phyloP scores from a whole-genome alignment of 2,888 invertebrate genomes.

The Nysson spinosus region DNA sequence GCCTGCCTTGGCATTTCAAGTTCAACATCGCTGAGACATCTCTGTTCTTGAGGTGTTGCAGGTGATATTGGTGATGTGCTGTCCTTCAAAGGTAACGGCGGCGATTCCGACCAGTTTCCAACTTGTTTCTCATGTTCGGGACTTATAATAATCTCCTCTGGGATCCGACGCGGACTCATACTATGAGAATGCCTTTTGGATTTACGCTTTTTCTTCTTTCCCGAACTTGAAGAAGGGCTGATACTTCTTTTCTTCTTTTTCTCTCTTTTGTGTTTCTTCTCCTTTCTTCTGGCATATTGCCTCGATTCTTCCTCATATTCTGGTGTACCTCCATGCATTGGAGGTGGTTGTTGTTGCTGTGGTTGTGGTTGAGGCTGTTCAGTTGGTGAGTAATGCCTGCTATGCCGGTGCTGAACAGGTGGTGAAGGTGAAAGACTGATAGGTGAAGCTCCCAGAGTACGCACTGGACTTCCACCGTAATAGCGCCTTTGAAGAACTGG shows the following conservation, averaged over 20 bases:
- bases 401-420: slow-evolving; percentile 66
- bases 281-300: slow-evolving; percentile 72
- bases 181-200: slow-evolving; percentile 83
- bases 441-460: slow-evolving; percentile 75
- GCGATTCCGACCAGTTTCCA: slow-evolving; percentile 78
- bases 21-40: slow-evolving; percentile 74
- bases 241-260: slow-evolving; percentile 85
- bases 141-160: slow-evolving; percentile 67
- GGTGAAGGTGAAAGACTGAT: slow-evolving; percentile 79
- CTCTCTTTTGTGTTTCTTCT: slow-evolving; percentile 81
- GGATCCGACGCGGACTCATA: slow-evolving; percentile 79
- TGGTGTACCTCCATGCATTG: slow-evolving; percentile 55
- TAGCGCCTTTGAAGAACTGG: slow-evolving; percentile 69
- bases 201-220: slow-evolving; percentile 85
- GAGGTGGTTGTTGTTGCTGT: too few species aligned
- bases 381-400: slow-evolving; percentile 64
- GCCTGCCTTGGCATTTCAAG: slow-evolving; percentile 66
- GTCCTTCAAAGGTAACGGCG: slow-evolving; percentile 78
- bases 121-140: slow-evolving; percentile 76
- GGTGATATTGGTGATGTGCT: slow-evolving; percentile 82
- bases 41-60: slow-evolving; percentile 79
- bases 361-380: too few species aligned
- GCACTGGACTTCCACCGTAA: slow-evolving; percentile 69
- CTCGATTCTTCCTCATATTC: slow-evolving; percentile 68
- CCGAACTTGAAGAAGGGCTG: slow-evolving; percentile 79